Conservation (phyloP, 2,113 vertebrate species). For the Channa maculata region DNA sequence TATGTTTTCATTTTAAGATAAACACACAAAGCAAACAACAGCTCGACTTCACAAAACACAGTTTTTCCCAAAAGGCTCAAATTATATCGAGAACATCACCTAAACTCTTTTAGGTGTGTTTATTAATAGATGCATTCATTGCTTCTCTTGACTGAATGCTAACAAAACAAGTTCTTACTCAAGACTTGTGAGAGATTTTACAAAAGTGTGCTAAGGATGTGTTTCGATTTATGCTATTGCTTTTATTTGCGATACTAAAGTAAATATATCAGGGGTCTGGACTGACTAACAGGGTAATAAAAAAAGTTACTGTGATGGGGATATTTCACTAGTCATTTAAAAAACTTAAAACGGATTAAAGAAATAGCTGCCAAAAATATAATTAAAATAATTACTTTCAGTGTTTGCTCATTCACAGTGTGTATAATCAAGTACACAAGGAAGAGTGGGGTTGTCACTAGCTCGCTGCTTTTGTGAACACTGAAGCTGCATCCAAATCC, state of each 20-base stretch:
- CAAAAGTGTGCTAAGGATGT: too few species aligned
- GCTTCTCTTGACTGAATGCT: background rate
- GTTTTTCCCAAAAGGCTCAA: background rate
- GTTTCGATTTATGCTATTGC: background rate
- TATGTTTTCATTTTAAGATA: too few species aligned
- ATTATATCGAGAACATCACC: background rate
- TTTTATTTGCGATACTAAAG: background rate
- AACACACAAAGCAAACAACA: too few species aligned
- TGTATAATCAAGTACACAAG: background rate
- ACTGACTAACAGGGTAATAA: background rate
- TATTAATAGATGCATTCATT: background rate
- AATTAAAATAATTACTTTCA: too few species aligned
- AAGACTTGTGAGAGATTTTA: too few species aligned
- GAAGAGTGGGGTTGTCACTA: background rate
- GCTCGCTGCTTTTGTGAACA: background rate
- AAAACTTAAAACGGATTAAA: too few species aligned
- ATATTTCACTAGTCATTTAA: too few species aligned
- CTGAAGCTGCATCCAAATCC: conserved; percentile 8
- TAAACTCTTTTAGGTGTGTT: background rate
- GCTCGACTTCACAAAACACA: background rate
- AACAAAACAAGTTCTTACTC: background rate
- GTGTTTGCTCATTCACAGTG: too few species aligned
- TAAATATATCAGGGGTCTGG: background rate
- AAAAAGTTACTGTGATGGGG: too few species aligned
- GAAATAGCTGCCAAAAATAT: too few species aligned